Conservation (phyloP, 2,113 vertebrate genomes). For the Nibea coibor region DNA sequence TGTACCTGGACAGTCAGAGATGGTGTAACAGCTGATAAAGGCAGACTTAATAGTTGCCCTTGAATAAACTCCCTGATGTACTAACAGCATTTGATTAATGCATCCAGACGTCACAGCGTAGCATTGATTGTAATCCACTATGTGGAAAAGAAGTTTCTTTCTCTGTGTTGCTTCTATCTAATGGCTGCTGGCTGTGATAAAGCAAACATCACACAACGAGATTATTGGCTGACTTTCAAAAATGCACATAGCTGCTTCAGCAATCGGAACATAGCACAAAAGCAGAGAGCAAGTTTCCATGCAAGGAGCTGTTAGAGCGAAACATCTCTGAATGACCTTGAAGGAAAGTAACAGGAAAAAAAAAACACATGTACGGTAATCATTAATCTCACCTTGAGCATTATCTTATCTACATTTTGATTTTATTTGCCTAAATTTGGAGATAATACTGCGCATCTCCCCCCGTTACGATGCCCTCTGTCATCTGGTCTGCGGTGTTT, state of each 20-base stretch:
- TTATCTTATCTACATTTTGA: neutral
- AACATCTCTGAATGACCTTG: slow-evolving; percentile 28
- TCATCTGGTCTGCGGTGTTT: slow-evolving; percentile 22
- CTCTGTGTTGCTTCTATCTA: slow-evolving; percentile 32
- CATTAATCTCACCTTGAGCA: neutral
- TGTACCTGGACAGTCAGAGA: neutral
- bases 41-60: slow-evolving; percentile 50
- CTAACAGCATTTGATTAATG: slow-evolving; percentile 58
- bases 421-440: neutral
- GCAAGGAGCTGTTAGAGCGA: slow-evolving; percentile 8
- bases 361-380: neutral
- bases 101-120: slow-evolving; percentile 41
- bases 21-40: slow-evolving; percentile 39
- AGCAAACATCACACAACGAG: slow-evolving; percentile 45
- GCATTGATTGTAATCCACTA: slow-evolving; percentile 52
- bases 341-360: neutral
- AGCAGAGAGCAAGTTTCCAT: neutral
- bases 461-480: neutral
- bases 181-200: slow-evolving; percentile 56
- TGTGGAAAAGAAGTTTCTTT: slow-evolving; percentile 45
- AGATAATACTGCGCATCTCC: neutral
- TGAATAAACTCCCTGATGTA: slow-evolving; percentile 47
- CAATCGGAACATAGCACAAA: slow-evolving; percentile 13
- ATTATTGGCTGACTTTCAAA: slow-evolving; percentile 64
- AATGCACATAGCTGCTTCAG: slow-evolving; percentile 25